These are phyloP conservation scores for Misgurnus mizolepis DNA, from an alignment of 2,113 vertebrate genomes.

Conservation along the genomic window DNA sequence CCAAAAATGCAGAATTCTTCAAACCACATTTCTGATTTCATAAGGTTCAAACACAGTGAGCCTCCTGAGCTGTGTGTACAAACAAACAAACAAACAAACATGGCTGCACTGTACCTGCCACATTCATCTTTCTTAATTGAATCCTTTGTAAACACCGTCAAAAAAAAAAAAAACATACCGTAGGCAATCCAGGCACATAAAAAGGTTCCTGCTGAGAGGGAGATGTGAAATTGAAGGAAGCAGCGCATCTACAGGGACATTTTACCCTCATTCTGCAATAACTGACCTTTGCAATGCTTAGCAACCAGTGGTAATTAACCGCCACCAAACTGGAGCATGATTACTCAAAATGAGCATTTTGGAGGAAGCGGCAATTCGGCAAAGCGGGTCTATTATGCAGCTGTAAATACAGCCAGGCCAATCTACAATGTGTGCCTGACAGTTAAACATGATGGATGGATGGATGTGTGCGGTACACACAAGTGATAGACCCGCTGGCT, in stretches of 20 bases:
- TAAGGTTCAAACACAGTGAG: not conserved
- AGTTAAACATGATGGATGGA: not conserved
- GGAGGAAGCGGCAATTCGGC: conserved; percentile 86
- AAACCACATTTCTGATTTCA: too few species aligned
- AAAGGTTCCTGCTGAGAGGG: conserved; percentile 85
- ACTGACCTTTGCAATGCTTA: conserved; percentile 95
- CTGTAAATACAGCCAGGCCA: conserved; percentile 86
- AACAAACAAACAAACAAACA: conserved; percentile 46
- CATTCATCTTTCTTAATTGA: conserved; percentile 92
- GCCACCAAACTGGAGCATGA: conserved; percentile 90
- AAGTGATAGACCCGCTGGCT: too few species aligned
- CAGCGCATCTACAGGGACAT: conserved; percentile 70
- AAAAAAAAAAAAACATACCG: conserved; percentile 68
- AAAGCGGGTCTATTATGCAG: conserved; percentile 91
- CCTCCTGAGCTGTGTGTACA: conserved; percentile 23
- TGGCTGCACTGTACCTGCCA: conserved; percentile 76
- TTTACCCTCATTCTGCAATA: conserved; percentile 83
- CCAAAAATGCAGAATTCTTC: too few species aligned
- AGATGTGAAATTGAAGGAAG: conserved; percentile 80
- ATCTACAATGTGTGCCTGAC: conserved; percentile 70
- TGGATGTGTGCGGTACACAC: too few species aligned
- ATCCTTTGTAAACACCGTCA: conserved; percentile 87
- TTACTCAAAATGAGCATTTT: conserved; percentile 94
- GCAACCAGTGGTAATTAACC: conserved; percentile 94
- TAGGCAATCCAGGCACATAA: conserved; percentile 70